Base-by-base conservation (phyloP, 1,140 invertebrate species). In the Trichomalopsis sarcophagae region DNA sequence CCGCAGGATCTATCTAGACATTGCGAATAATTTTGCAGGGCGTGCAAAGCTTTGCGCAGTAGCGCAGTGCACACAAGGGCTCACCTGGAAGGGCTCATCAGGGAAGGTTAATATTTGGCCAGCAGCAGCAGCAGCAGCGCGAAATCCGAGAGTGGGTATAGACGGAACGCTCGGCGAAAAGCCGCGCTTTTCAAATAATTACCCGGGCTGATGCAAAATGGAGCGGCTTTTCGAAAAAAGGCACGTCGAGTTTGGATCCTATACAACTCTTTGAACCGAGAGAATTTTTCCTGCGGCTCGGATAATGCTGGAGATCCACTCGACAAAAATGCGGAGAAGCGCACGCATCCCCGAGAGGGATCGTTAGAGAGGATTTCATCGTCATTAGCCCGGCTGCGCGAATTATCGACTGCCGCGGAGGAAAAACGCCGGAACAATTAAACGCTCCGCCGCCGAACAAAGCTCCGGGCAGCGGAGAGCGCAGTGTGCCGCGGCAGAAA, bases 351-450 rank as follows among this genome's bases (percentile, higher is more conserved):
- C 27, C 27, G 27, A 27, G 27, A 27, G 27, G 27, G 27, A 27
- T 27, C 27, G 27, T 27, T 27, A 27, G 27, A 36, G 33, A 36
- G 33, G 33, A 6, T 36, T 27, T 36, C 33, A 36, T 2, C 33
- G 33, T 36, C 3, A 36, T 36, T 36, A 36, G 33, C 33, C 27
- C 27, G 27, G 27, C 27, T 27, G 27, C 27, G 27, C 27, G 27
- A 27, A 83, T 76, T 76, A 83, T 83, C 81, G 81, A 83, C 76
- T 76, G 73, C 0, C 71, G 10, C n/a, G 10, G 33, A 36, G 33
- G 33, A 36, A 36, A 36, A 36, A 6, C 33, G 33, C 33, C 33
- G 33, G 68, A 71, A 71, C 27, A 71, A 71, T 71, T 71, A 14
- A 71, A 17, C 68, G 7, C 40, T 27, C 11, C 30, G 11, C 68